Evolutionary conservation across 2,797 vertebrate genomes (phyloP).

Genomic region (Malurus leucopterus): DNA sequence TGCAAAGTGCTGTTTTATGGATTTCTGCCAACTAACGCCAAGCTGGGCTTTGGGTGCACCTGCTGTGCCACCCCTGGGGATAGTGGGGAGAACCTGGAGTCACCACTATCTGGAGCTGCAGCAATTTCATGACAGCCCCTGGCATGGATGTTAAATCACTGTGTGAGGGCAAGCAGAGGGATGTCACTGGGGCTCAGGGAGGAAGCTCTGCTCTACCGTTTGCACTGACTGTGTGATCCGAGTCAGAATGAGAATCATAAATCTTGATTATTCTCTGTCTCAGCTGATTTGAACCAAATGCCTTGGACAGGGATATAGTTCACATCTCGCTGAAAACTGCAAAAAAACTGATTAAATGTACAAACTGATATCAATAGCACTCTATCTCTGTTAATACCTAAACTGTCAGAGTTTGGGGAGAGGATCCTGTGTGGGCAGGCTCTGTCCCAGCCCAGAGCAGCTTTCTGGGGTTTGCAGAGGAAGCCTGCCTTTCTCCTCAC

Average conservation of each 20-base stretch:
- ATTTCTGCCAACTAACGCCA: not conserved
- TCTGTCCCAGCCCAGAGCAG: not conserved
- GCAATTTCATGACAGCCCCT: slow-evolving; percentile 63
- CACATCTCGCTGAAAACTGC: slow-evolving; percentile 67
- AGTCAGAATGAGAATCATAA: slow-evolving; percentile 74
- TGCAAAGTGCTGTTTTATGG: not conserved
- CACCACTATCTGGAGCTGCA: slow-evolving; percentile 58
- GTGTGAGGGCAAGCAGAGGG: slow-evolving; percentile 61
- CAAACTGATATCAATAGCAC: slow-evolving; percentile 71
- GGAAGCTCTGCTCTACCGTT: slow-evolving; percentile 34
- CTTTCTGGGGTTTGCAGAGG: not conserved
- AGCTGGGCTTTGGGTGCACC: accelerated
- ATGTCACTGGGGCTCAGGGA: slow-evolving; percentile 65
- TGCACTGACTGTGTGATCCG: slow-evolving; percentile 42
- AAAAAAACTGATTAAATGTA: slow-evolving; percentile 71
- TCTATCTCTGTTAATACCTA: slow-evolving; percentile 53
- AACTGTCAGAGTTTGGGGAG: slow-evolving; percentile 27
- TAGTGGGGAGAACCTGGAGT: accelerated
- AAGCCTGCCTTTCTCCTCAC: not conserved
- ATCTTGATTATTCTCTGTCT: slow-evolving; percentile 80
- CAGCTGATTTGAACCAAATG: slow-evolving; percentile 72
- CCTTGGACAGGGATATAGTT: slow-evolving; percentile 63
- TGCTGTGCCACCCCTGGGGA: accelerated
- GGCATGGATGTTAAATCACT: slow-evolving; percentile 65
- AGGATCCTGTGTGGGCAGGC: not conserved